These are phyloP conservation scores for Oryctolagus cuniculus DNA, from an alignment of 2,113 vertebrate genomes.

Conservation along the genomic window mOryCun1.1 NC_091452.1:19553501-19554000, in stretches of 20 bases:
- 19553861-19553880: not conserved
- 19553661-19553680: not conserved
- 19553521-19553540: too few relatives aligned
- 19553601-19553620: too few relatives aligned
- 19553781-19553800: not conserved
- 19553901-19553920: not conserved
- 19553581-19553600: too few relatives aligned
- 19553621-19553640: not conserved
- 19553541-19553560: too few relatives aligned
- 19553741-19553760: not conserved
- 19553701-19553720: too few relatives aligned
- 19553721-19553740: not conserved
- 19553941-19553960: not conserved
- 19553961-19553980: not conserved
- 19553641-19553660: accelerated
- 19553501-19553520: too few relatives aligned
- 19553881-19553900: not conserved
- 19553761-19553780: not conserved
- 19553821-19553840: too few relatives aligned
- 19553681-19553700: not conserved
- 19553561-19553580: too few relatives aligned
- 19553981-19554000: not conserved
- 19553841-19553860: not conserved
- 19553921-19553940: not conserved
- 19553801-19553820: not conserved